Conservation (phyloP, 2,113 vertebrate species). For the Daphoenositta chrysoptera region DNA sequence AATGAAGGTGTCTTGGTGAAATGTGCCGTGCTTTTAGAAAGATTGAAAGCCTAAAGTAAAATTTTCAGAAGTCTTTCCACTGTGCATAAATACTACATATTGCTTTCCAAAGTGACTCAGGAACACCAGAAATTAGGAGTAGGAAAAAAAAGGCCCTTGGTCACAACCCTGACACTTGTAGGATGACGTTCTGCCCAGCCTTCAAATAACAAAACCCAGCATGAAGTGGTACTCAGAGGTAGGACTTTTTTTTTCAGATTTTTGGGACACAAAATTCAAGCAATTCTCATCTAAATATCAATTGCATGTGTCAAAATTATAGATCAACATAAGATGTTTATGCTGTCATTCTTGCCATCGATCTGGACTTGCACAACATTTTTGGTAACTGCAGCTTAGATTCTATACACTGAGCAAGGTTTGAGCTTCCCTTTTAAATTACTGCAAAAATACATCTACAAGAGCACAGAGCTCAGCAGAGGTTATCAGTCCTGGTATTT, state of each 20-base stretch:
- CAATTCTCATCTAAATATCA: neutral
- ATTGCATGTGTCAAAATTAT: neutral
- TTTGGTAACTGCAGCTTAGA: neutral
- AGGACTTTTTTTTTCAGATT: neutral
- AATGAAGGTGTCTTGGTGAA: neutral
- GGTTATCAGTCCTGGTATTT: neutral
- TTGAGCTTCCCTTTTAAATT: neutral
- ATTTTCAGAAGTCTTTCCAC: neutral
- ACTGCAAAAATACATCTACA: neutral
- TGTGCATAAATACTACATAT: fast-evolving
- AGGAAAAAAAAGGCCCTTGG: neutral
- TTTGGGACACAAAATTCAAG: neutral
- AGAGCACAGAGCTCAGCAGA: neutral
- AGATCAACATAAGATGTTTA: neutral
- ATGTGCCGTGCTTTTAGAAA: neutral
- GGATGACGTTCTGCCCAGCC: neutral
- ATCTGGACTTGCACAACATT: neutral
- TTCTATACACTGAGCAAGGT: neutral
- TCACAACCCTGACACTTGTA: neutral
- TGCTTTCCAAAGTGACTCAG: neutral
- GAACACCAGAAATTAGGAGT: neutral
- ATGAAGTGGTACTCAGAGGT: neutral
- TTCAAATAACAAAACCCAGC: neutral
- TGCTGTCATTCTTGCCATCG: neutral
- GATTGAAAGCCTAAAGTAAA: neutral